phyloP scores from a whole-genome alignment of 2,888 invertebrate genomes.

The Cosmia trapezina region DNA sequence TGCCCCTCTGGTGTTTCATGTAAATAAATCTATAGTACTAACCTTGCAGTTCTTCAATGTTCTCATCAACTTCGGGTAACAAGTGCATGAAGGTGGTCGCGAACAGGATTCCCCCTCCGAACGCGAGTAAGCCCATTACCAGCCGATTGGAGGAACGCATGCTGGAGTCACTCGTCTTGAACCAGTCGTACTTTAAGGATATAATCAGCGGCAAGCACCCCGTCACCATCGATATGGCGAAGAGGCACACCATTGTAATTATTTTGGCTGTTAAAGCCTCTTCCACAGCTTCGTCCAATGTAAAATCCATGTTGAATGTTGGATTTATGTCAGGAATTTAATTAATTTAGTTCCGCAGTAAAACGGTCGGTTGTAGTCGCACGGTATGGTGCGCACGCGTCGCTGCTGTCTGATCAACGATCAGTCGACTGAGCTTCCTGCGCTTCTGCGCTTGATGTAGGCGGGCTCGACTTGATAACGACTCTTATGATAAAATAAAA shows the following conservation, averaged over 20 bases:
- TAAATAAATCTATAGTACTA: constrained; percentile 64
- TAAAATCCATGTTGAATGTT: constrained; percentile 62
- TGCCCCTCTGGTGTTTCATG: not conserved
- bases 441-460: constrained; percentile 77
- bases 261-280: constrained; percentile 93
- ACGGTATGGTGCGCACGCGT: constrained; percentile 68
- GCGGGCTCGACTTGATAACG: constrained; percentile 83
- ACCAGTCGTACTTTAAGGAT: constrained; percentile 92
- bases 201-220: constrained; percentile 94
- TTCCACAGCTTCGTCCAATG: constrained; percentile 70
- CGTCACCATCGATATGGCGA: constrained; percentile 93
- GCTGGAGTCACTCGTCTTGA: constrained; percentile 82
- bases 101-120: constrained; percentile 95
- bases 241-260: constrained; percentile 94
- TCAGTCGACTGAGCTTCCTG: constrained; percentile 81
- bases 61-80: constrained; percentile 94
- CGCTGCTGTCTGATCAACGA: constrained; percentile 68
- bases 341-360: constrained; percentile 63
- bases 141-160: constrained; percentile 87
- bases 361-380: constrained; percentile 47
- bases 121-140: constrained; percentile 92
- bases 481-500: constrained; percentile 83
- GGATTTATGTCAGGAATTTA: constrained; percentile 58
- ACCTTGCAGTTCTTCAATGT: constrained; percentile 91
- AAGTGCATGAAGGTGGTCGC: constrained; percentile 95